phyloP scores from a whole-genome alignment of 1,140 invertebrate species.

The Zaprionus gabonicus region DNA sequence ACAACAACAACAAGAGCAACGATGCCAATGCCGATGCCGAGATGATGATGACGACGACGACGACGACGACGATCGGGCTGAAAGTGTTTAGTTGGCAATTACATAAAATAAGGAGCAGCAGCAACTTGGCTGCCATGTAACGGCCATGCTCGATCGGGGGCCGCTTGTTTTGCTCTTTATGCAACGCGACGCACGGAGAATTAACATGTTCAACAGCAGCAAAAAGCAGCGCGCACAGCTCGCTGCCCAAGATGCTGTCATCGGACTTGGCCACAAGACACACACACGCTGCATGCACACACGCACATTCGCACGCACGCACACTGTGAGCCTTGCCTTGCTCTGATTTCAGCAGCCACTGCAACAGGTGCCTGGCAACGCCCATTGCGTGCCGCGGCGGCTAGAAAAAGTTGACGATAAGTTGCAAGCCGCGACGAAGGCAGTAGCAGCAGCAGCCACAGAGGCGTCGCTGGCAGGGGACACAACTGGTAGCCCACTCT shows the following conservation, averaged over 20 bases:
- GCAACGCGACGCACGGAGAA: constrained; percentile 61
- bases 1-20: constrained; percentile 31
- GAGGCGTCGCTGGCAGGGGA: constrained; percentile 13
- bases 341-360: constrained; percentile 63
- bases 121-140: constrained; percentile 64
- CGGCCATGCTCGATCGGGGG: neutral
- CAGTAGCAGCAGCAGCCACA: constrained; percentile 8
- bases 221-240: constrained; percentile 60
- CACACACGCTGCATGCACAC: constrained; percentile 10
- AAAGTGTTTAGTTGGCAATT: constrained; percentile 80
- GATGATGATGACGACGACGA: constrained; percentile 11
- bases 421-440: constrained; percentile 36
- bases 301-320: constrained; percentile 28
- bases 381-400: constrained; percentile 71
- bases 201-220: constrained; percentile 72
- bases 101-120: constrained; percentile 80
- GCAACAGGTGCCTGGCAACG: constrained; percentile 75
- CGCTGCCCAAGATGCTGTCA: constrained; percentile 71
- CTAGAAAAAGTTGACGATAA: constrained; percentile 70
- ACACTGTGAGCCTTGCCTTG: constrained; percentile 58
- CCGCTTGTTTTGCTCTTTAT: constrained; percentile 66
- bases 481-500: neutral
- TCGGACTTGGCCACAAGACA: constrained; percentile 53
- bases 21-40: constrained; percentile 5
- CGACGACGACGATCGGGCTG: constrained; percentile 51